A percentile compares a stretch with the other conserved stretches of the same genome.
phyloP scores from a whole-genome alignment of 2,888 invertebrate species.

The Ormyrus nitidulus region DNA sequence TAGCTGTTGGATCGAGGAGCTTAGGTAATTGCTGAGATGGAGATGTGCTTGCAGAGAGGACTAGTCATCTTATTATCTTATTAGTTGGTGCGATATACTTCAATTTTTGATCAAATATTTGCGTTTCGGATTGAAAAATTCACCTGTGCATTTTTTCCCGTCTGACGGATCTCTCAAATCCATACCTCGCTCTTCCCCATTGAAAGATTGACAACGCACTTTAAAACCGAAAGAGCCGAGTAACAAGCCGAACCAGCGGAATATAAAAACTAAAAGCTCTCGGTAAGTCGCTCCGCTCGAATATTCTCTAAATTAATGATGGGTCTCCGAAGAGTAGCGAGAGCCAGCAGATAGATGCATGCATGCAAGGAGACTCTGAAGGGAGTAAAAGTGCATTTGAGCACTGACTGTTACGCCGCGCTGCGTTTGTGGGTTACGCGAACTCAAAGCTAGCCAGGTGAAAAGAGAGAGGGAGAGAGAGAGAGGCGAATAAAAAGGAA shows the following conservation, averaged over 20 bases:
- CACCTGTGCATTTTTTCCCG: no score
- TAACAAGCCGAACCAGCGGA: neutral
- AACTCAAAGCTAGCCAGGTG: slow-evolving; percentile 15
- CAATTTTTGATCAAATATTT: no score
- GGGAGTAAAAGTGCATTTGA: slow-evolving; percentile 48
- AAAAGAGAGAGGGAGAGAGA: slow-evolving; percentile 7
- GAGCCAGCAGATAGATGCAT: neutral
- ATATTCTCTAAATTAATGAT: slow-evolving; percentile 47
- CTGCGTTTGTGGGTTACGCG: slow-evolving; percentile 53
- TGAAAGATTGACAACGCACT: no score
- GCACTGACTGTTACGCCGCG: slow-evolving; percentile 54
- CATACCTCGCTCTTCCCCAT: no score
- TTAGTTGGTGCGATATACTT: no score
- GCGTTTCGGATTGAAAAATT: no score
- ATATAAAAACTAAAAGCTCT: slow-evolving; percentile 25
- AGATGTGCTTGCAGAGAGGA: no score
- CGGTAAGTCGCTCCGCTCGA: slow-evolving; percentile 19
- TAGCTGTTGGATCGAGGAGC: no score
- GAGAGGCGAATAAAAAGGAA: slow-evolving; percentile 17
- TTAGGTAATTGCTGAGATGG: no score
- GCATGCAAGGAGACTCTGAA: slow-evolving; percentile 7
- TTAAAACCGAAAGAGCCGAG: no score
- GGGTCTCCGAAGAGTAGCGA: slow-evolving; percentile 10
- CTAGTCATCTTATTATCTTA: no score
- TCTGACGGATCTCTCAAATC: no score